Percentiles rank a stretch among this genome's conserved stretches.
Conservation (phyloP, 2,888 invertebrate species). For the Sialis fuliginosa region DNA sequence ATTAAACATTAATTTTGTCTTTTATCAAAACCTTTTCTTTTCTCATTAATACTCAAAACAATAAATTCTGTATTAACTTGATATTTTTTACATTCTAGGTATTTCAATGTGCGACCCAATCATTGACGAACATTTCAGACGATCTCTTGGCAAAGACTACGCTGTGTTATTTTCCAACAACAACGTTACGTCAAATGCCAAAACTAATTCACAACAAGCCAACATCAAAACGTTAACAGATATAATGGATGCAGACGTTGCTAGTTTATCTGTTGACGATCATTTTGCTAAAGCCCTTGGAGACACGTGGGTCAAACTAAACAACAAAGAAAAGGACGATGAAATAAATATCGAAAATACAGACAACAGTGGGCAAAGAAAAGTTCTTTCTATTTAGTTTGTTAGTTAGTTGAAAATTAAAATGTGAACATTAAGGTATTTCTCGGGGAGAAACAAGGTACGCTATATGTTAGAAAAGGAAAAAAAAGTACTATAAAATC, state of each 20-base stretch:
- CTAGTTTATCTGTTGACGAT: conserved; percentile 62
- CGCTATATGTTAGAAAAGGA: too few relatives aligned
- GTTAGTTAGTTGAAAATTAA: neutral
- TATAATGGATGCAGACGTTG: conserved; percentile 36
- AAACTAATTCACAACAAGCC: conserved; percentile 14
- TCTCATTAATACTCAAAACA: too few relatives aligned
- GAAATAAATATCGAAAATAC: conserved; percentile 24
- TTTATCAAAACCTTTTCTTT: too few relatives aligned
- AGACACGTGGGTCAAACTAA: conserved; percentile 65
- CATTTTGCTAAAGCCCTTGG: conserved; percentile 82
- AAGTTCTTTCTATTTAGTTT: conserved; percentile 19
- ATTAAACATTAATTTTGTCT: too few relatives aligned
- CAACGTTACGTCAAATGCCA: conserved; percentile 17
- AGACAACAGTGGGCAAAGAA: conserved; percentile 15
- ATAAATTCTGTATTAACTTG: too few relatives aligned
- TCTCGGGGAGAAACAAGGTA: too few relatives aligned
- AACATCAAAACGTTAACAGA: conserved; percentile 20
- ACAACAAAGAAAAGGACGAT: conserved; percentile 40
- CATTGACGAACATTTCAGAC: conserved; percentile 89
- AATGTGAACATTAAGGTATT: too few relatives aligned
- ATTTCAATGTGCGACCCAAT: conserved; percentile 73
- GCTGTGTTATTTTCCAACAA: conserved; percentile 48
- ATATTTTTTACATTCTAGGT: conserved; percentile 26
- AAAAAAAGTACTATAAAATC: too few relatives aligned
- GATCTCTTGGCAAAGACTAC: conserved; percentile 74